phyloP scores from a whole-genome alignment of 2,888 invertebrate species.

The Nomada flava region DNA sequence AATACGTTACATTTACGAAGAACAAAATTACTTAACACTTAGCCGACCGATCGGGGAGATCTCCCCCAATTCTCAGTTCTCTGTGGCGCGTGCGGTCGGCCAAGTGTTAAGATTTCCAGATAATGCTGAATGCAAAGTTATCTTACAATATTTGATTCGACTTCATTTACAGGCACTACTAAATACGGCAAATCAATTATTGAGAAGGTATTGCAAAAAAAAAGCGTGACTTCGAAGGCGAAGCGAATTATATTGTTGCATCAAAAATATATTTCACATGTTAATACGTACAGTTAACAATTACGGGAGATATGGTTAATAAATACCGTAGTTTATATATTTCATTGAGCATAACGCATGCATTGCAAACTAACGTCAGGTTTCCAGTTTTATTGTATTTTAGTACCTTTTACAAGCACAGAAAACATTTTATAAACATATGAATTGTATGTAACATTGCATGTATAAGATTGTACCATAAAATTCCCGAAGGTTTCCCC shows the following conservation, averaged over 20 bases:
- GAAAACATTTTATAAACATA: not conserved
- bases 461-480: not conserved
- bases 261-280: conserved; percentile 30
- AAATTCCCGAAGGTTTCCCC: not conserved
- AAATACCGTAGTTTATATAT: not conserved
- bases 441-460: no score
- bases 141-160: not conserved
- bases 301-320: conserved; percentile 3
- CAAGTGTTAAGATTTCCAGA: not conserved
- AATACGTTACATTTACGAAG: not conserved
- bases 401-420: not conserved
- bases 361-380: not conserved
- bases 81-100: no score
- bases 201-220: not conserved
- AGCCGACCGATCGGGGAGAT: no score
- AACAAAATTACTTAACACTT: not conserved
- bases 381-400: not conserved
- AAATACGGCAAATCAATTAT: not conserved
- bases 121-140: no score
- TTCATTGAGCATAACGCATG: not conserved
- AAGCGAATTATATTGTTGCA: not conserved
- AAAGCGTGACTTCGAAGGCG: not conserved
- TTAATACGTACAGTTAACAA: conserved; percentile 5
- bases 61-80: no score
- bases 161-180: not conserved